phyloP scores from a whole-genome alignment of 2,888 invertebrate genomes.

The Homarus gammarus region DNA sequence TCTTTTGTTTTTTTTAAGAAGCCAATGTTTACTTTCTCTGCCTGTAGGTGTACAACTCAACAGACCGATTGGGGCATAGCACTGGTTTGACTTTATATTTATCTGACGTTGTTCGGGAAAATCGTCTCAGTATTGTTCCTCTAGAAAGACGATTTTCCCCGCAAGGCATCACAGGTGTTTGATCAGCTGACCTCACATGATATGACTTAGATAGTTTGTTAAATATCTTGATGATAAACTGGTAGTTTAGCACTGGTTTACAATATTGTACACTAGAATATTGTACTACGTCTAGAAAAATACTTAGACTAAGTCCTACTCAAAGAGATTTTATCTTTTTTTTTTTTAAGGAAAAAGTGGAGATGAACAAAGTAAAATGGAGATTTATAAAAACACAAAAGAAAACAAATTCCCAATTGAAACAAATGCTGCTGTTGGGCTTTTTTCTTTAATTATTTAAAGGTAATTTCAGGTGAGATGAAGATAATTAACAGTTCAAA shows the following conservation, averaged over 20 bases:
- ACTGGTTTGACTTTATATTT: too few species aligned
- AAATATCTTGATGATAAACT: neutral
- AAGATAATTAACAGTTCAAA: too few species aligned
- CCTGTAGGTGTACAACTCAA: too few species aligned
- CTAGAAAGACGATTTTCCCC: neutral
- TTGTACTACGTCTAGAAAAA: neutral
- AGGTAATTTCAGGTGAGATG: too few species aligned
- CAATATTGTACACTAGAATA: neutral
- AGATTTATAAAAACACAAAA: too few species aligned
- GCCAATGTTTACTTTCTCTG: too few species aligned
- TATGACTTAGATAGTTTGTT: constrained; percentile 8
- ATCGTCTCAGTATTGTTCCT: neutral
- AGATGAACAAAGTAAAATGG: neutral
- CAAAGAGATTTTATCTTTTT: neutral
- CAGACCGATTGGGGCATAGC: too few species aligned
- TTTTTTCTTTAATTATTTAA: too few species aligned
- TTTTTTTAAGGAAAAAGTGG: neutral
- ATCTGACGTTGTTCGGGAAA: neutral
- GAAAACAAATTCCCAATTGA: too few species aligned
- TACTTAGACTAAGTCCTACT: neutral
- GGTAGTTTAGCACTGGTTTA: neutral
- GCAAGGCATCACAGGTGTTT: neutral
- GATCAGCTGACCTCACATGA: constrained; percentile 40
- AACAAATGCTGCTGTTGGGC: too few species aligned
- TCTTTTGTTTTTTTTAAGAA: too few species aligned